Evolutionary conservation across 1,140 invertebrate genomes (phyloP), one percentile per base, ranked within the genome.

Genomic region (Geopemphigus sp.): DNA sequence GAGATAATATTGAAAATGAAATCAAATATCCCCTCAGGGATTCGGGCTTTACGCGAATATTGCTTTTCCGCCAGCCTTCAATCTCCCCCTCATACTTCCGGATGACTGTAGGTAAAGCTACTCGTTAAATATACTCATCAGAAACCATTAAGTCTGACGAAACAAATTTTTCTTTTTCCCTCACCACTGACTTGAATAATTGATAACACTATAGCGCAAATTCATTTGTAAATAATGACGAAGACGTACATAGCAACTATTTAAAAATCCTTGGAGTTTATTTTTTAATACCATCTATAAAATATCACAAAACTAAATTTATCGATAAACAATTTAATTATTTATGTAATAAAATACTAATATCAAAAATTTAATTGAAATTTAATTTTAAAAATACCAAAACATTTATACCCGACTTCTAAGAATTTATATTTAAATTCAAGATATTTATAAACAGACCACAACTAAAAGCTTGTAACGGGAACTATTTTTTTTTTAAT

Each of bases 1-100:
- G 24, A 72, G 24, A 72, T 72, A 72, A 72, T 54, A 72, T 53
- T 72, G 68, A 72, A 72, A 72, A 72, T 72, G 17, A 72, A 72
- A 72, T 72, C 68, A 72, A 72, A 72, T 68, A 68, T 68, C 66
- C 66, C 22, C 50, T 72, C 19, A 10, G 68, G 68, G 47, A 54
- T 24, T 29, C 15, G 1, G n/a, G n/a, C 15, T 72, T 29, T 53
- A 72, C 24, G 47, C 68, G 68, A 72, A 72, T 72, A 72, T 72
- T 54, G 68, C 47, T 72, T 72, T 72, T 72, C 15, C 24, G 10
- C 47, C 50, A 5, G 15, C 47, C 22, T 68, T 50, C 45, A 68
- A 68, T 47, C 45, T 50, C 66, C 45, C 45, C 45, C 45, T 12
- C 22, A 50, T 19, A 12, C 45, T 72, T 54, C 50, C 68, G 50